Base-by-base conservation (phyloP, 2,797 vertebrate genomes). In the Malurus leucopterus region DNA sequence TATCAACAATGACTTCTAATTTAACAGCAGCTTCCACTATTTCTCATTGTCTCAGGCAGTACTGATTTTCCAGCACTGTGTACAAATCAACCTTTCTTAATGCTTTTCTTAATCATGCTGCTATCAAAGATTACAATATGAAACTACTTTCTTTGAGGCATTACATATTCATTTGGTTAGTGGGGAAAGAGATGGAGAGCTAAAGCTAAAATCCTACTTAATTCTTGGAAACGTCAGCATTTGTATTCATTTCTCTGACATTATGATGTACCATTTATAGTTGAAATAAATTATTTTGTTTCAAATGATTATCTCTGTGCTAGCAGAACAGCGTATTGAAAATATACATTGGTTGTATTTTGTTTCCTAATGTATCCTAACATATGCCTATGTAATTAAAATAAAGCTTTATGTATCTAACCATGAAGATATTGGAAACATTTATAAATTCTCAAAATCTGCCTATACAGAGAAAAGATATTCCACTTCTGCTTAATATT, bases 131-230 rank as follows among this genome's bases (percentile, higher is more conserved):
- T 79, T 86, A 84, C 69, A 88, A 65, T 55, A 82, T 21, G 24
- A 74, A 94, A 88, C 19, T 74, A 47, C 36, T 83, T 64, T 30
- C 15, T 82, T 49, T 63, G 70, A 92, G 49, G 51, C 58, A 91
- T 69, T 93, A 77, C 12, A 74, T 55, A 71, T 74, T 87, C 49
- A 80, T 90, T 94, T 5, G 1, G 27, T 68, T 71, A 68, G 51
- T 34, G 12, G 36, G 40, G 77, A 76, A 71, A 53, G 53, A 90
- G 59, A 89, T 78, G 55, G 80, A 92, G 68, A 88, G 71, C 81
- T 92, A 78, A 84, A 94, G 51, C 65, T 62, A 50, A 95, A 92
- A 92, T 88, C 70, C 72, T 49, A 13, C 78, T 92, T 91, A 90
- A 87, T 91, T 91, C 79, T 65, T 63, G 46, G 70, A 57, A 85